Percentiles rank a stretch among this genome's conserved stretches.
These are phyloP conservation scores for Meiosimyza decipiens DNA, from an alignment of 2,888 invertebrate species.

Conservation along the genomic window DNA sequence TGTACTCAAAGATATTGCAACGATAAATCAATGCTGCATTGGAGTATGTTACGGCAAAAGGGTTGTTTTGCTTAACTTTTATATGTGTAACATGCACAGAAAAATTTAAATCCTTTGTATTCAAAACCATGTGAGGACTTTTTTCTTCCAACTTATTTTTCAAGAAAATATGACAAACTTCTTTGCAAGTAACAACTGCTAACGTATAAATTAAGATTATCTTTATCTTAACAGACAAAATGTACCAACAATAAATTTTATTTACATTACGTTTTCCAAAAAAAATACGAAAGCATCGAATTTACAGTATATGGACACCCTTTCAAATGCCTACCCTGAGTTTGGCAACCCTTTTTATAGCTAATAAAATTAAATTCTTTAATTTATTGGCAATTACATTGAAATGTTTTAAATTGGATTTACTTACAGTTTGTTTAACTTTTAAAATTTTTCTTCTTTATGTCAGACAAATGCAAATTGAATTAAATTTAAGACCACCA, in stretches of 20 bases:
- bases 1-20: too few relatives aligned
- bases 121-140: too few relatives aligned
- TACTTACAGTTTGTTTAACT: conserved; percentile 13
- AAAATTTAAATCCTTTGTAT: too few relatives aligned
- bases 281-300: too few relatives aligned
- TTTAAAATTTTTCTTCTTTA: conserved; percentile 18
- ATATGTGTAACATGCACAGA: too few relatives aligned
- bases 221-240: conserved; percentile 8
- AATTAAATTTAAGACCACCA: background rate
- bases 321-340: background rate
- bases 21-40: too few relatives aligned
- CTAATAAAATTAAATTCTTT: conserved; percentile 30
- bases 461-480: conserved; percentile 30
- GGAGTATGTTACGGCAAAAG: too few relatives aligned
- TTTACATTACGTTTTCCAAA: conserved; percentile 1
- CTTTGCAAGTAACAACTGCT: conserved; percentile 20
- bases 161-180: conserved; percentile 26
- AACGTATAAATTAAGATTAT: conserved; percentile 34
- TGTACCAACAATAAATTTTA: conserved; percentile 26
- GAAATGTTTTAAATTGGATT: conserved; percentile 41
- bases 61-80: too few relatives aligned
- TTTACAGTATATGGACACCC: background rate
- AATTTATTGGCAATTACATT: conserved; percentile 41
- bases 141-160: background rate
- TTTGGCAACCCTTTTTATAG: conserved; percentile 5